A percentile compares a stretch with the other conserved stretches of the same genome.
phyloP scores from a whole-genome alignment of 2,888 invertebrate species.

The Trissolcus japonicus region DNA sequence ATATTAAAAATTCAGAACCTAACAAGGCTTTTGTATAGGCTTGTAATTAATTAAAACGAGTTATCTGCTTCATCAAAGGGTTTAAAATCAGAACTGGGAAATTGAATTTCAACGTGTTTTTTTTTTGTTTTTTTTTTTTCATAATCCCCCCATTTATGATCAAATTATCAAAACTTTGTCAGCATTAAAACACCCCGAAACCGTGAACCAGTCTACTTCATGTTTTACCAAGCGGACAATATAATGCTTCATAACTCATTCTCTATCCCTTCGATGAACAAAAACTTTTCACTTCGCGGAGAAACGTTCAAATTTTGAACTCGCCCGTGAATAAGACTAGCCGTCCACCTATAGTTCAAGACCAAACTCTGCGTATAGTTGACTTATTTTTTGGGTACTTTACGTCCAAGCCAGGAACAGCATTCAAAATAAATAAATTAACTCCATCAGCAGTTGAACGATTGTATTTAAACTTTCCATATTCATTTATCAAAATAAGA shows the following conservation, averaged over 20 bases:
- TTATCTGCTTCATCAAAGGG: constrained; percentile 1
- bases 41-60: neutral
- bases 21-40: neutral
- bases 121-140: constrained; percentile 2
- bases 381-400: constrained; percentile 20
- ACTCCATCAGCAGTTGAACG: no score
- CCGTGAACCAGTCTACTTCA: constrained; percentile 43
- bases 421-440: no score
- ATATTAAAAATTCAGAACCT: no score
- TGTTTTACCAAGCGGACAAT: constrained; percentile 51
- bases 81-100: constrained; percentile 1
- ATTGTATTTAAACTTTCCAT: no score
- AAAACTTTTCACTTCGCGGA: constrained; percentile 51
- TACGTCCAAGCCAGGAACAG: no score
- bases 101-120: constrained; percentile 13
- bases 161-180: constrained; percentile 50
- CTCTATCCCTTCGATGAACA: constrained; percentile 40
- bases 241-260: constrained; percentile 49
- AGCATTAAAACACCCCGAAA: constrained; percentile 41
- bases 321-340: constrained; percentile 37
- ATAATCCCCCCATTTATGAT: constrained; percentile 37
- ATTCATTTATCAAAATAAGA: constrained; percentile 14
- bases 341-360: constrained; percentile 22
- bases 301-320: constrained; percentile 48
- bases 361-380: constrained; percentile 9